A percentile compares a stretch with the other conserved stretches of the same genome.
Evolutionary conservation across 2,797 vertebrate genomes (phyloP).

Genomic region (Mormyrops boulengeri): DNA sequence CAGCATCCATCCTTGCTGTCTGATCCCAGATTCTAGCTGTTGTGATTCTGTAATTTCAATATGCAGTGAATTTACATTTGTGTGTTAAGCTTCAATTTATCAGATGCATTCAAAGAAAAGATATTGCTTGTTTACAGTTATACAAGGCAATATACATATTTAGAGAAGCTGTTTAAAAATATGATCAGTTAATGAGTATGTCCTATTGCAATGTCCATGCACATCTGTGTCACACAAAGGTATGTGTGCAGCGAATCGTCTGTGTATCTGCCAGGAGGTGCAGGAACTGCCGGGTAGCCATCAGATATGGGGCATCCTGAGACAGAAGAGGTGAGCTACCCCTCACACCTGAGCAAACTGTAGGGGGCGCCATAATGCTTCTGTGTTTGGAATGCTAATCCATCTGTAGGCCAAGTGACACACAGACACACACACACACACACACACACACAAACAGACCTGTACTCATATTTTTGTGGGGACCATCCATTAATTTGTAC

Average conservation of each 20-base stretch:
- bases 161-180: not conserved
- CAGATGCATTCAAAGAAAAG: not conserved
- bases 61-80: not conserved
- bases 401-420: not conserved
- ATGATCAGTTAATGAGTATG: not conserved
- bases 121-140: not conserved
- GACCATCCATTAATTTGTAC: no score
- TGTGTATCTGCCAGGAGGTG: not conserved
- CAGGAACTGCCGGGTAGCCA: not conserved
- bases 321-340: not conserved
- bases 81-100: not conserved
- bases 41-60: not conserved
- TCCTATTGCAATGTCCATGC: not conserved
- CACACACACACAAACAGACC: not conserved
- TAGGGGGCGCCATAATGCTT: not conserved
- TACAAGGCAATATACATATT: not conserved
- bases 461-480: not conserved
- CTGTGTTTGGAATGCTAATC: not conserved
- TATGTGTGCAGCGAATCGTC: not conserved
- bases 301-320: not conserved
- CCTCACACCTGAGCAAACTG: not conserved
- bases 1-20: not conserved
- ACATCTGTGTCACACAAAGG: not conserved
- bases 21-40: not conserved
- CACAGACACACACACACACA: not conserved